Evolutionary conservation across 2,113 vertebrate genomes (phyloP).

Genomic region (Mesocricetus auratus): DNA sequence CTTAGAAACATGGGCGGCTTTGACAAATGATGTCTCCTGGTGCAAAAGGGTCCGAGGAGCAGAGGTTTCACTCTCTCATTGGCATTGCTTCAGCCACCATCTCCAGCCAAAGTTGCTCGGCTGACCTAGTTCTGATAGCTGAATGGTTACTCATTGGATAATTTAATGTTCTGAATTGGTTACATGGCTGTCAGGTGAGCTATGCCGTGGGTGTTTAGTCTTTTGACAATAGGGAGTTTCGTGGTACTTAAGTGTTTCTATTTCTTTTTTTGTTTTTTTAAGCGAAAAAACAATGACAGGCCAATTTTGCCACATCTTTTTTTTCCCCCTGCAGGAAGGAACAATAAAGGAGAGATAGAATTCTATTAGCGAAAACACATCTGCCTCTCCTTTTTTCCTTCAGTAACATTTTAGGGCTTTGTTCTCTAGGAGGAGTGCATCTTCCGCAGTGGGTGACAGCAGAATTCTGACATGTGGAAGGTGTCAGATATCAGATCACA

Average conservation of each 20-base stretch:
- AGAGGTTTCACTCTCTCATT: background rate
- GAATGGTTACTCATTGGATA: background rate
- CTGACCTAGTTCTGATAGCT: background rate
- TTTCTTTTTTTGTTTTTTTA: slow-evolving; percentile 69
- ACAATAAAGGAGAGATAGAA: slow-evolving; percentile 64
- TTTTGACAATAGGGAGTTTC: slow-evolving; percentile 54
- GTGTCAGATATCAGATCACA: slow-evolving; percentile 23
- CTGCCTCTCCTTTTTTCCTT: slow-evolving; percentile 23
- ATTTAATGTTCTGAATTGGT: background rate
- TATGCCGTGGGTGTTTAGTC: background rate
- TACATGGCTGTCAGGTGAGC: background rate
- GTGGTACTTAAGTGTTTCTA: slow-evolving; percentile 68
- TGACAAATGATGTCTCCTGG: slow-evolving; percentile 18
- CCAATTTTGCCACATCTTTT: slow-evolving; percentile 43
- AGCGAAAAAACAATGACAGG: slow-evolving; percentile 62
- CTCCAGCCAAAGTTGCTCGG: background rate
- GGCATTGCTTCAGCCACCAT: background rate
- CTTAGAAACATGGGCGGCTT: slow-evolving; percentile 24
- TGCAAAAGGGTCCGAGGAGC: background rate
- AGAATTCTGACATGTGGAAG: background rate
- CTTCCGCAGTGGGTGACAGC: background rate
- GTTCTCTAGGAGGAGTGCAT: slow-evolving; percentile 4
- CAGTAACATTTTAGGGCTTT: slow-evolving; percentile 44
- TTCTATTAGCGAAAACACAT: slow-evolving; percentile 53
- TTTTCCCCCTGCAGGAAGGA: slow-evolving; percentile 57